phyloP scores from a whole-genome alignment of 2,888 invertebrate species.

The Macrosiphum euphorbiae region DNA sequence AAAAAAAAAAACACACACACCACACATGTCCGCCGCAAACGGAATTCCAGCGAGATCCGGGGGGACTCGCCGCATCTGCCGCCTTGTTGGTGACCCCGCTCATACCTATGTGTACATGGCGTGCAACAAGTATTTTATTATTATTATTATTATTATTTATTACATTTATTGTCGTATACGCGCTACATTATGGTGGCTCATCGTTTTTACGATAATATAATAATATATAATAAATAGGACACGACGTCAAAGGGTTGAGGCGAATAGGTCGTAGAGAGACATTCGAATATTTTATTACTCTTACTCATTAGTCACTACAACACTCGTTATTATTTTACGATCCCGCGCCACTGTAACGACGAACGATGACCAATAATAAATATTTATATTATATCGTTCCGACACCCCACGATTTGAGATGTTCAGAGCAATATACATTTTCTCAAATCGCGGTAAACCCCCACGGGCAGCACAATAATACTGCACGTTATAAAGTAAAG shows the following conservation, averaged over 20 bases:
- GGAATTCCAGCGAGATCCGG: conserved; percentile 17
- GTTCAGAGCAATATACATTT: too few species aligned
- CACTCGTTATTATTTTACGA: neutral
- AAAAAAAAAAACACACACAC: neutral
- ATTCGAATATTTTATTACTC: neutral
- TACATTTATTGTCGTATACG: neutral
- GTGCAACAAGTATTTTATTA: neutral
- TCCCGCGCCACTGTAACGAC: neutral
- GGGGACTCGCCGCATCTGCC: neutral
- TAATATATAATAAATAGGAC: too few species aligned
- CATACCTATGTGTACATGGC: neutral
- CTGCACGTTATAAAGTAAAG: neutral
- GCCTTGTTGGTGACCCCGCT: neutral
- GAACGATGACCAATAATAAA: too few species aligned
- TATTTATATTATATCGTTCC: neutral
- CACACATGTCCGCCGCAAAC: conserved; percentile 4
- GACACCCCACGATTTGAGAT: neutral
- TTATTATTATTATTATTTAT: neutral
- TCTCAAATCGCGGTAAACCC: too few species aligned
- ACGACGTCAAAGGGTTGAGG: conserved; percentile 7
- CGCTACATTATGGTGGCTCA: neutral
- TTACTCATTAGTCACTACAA: neutral
- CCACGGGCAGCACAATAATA: neutral
- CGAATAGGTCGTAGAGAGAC: neutral
- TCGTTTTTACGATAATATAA: neutral